A percentile compares a stretch with the other conserved stretches of the same genome.
phyloP scores from a whole-genome alignment of 2,797 vertebrate species.

The Avahi laniger region DNA sequence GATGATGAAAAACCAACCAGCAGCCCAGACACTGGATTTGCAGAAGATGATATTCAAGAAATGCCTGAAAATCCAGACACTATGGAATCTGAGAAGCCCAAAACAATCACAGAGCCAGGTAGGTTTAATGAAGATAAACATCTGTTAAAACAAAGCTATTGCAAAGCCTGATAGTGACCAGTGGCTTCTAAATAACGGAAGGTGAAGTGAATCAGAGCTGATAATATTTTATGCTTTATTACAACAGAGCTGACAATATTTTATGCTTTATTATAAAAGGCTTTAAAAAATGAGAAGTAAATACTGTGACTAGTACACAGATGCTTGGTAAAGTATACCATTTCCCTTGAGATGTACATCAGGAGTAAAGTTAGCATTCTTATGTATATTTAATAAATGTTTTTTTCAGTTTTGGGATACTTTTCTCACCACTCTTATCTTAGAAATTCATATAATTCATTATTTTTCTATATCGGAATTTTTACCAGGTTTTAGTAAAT shows the following conservation, averaged over 20 bases:
- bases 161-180: neutral
- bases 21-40: slow-evolving; percentile 98
- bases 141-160: neutral
- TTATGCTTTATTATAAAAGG: neutral
- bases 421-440: neutral
- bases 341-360: neutral
- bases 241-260: neutral
- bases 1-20: slow-evolving; percentile 91
- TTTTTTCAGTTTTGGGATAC: neutral
- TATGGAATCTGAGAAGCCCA: slow-evolving; percentile 89
- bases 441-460: neutral
- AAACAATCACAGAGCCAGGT: slow-evolving; percentile 86
- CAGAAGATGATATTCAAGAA: slow-evolving; percentile 93
- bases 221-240: neutral
- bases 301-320: neutral
- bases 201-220: neutral
- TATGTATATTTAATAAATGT: neutral
- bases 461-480: neutral
- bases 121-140: slow-evolving; percentile 40
- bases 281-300: neutral
- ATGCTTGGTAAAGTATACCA: neutral
- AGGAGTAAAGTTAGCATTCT: slow-evolving; percentile 5
- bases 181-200: slow-evolving; percentile 9
- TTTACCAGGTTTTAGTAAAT: neutral
- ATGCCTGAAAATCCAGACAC: slow-evolving; percentile 89